A percentile compares a stretch with the other conserved stretches of the same genome.
Evolutionary conservation across 2,888 invertebrate species (phyloP).

Genomic region (Auanema sp.): DNA sequence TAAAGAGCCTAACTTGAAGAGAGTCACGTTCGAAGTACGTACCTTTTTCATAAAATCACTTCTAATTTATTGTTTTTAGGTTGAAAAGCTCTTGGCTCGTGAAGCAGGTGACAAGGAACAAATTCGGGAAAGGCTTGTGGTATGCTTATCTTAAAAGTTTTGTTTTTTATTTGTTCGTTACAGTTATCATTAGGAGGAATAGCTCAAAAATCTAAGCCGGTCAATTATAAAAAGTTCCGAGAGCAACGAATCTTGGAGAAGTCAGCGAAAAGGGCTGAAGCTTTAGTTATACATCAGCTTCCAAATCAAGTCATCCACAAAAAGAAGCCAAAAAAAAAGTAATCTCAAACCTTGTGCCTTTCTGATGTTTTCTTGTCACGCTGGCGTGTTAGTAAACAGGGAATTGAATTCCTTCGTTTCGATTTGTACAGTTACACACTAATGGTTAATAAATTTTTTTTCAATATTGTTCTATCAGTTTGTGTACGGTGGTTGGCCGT

Average conservation of each 20-base stretch:
- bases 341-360: background rate
- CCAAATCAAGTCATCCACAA: conserved; percentile 17
- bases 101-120: conserved; percentile 33
- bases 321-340: conserved; percentile 18
- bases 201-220: conserved; percentile 31
- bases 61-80: conserved; percentile 22
- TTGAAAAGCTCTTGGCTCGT: conserved; percentile 37
- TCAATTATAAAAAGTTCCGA: conserved; percentile 48
- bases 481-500: background rate
- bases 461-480: background rate
- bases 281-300: background rate
- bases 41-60: conserved; percentile 5
- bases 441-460: conserved; percentile 4
- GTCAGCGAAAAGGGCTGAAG: background rate
- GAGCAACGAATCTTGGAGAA: conserved; percentile 14
- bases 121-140: conserved; percentile 36
- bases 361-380: conserved; percentile 1
- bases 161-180: no score
- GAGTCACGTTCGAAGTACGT: conserved; percentile 44
- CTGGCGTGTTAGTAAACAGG: background rate
- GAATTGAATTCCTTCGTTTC: background rate
- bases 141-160: no score
- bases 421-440: conserved; percentile 1
- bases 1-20: conserved; percentile 40
- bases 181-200: conserved; percentile 42